Base-by-base conservation (phyloP, 2,797 vertebrate species). In the Sparidentex hasta region DNA sequence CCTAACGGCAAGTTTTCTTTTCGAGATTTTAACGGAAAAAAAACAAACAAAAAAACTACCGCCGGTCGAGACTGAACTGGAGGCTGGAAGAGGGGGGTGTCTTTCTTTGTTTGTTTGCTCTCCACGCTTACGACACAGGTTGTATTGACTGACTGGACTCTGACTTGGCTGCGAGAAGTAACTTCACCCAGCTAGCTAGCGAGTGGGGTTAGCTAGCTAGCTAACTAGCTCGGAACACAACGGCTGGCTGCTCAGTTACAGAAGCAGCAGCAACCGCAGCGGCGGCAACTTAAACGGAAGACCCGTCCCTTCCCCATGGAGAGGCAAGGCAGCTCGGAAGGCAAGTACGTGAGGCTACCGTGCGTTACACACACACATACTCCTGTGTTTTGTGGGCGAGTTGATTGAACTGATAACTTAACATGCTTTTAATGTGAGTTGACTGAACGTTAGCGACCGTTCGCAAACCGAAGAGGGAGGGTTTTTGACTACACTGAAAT, bases 121-220 rank as follows among this genome's bases (percentile, higher is more conserved):
- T 9, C 25, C 54, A 0, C 51, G 21, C 13, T n/a, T 7, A 8
- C 33, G 18, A 29, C 51, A 5, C 20, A 4, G 44, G 7, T 1
- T 33, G 68, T 43, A 48, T 12, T 0, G 33, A 38, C 2, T 64
- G 67, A 29, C n/a, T 20, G 76, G 65, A 81, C 74, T 73, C 65
- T 48, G 44, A 43, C 14, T 61, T n/a, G 67, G 0, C 21, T 44
- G 67, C 4, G 43, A 44, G 62, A 54, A 55, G 3, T 74, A 83
- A 88, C 71, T 87, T 82, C 54, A 76, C 43, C 13, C 46, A 52
- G 68, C 77, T n/a, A 57, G 68, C 79, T 33, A 52, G 57, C 4
- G 66, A 57, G 47, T 0, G 33, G 7, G 33, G 59, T 47, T 80
- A 67, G 63, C 79, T 50, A 50, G 65, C 81, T 80, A 56, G 65